phyloP scores from a whole-genome alignment of 2,797 vertebrate species.

The Diglossa cyanea region DNA sequence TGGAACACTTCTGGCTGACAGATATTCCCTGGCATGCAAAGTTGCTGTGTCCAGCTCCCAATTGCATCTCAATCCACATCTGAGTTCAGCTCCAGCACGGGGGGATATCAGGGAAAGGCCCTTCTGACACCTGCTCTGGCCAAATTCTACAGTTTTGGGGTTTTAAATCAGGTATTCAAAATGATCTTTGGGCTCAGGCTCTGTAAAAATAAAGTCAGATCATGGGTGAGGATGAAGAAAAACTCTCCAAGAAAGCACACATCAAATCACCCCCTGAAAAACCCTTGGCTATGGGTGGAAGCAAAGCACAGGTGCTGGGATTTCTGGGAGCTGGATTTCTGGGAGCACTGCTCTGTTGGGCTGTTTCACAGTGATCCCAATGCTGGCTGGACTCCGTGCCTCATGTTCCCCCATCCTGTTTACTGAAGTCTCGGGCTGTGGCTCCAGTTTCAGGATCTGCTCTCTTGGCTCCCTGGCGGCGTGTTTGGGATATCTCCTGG shows the following conservation, averaged over 20 bases:
- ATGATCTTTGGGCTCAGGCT: neutral
- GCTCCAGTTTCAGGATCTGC: neutral
- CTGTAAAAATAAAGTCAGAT: neutral
- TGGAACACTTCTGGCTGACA: neutral
- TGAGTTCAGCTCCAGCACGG: neutral
- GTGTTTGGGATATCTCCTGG: neutral
- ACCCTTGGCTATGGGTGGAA: fast-evolving
- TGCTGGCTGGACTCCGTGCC: neutral
- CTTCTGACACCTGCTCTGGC: neutral
- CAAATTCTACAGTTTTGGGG: neutral
- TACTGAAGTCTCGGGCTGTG: neutral
- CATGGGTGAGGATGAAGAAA: neutral
- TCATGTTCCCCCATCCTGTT: neutral
- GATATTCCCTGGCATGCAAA: neutral
- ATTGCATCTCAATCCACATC: neutral
- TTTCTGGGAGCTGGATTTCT: neutral
- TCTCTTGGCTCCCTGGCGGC: fast-evolving
- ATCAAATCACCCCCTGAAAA: neutral
- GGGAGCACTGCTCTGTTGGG: neutral
- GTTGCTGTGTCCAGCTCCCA: neutral
- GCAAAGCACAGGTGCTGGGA: neutral
- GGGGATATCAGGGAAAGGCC: neutral
- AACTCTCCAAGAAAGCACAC: fast-evolving
- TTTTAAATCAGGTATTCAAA: neutral
- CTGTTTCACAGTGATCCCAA: neutral